Evolutionary conservation across 2,888 invertebrate species (phyloP).

Genomic region (Camptogramma bilineatum): DNA sequence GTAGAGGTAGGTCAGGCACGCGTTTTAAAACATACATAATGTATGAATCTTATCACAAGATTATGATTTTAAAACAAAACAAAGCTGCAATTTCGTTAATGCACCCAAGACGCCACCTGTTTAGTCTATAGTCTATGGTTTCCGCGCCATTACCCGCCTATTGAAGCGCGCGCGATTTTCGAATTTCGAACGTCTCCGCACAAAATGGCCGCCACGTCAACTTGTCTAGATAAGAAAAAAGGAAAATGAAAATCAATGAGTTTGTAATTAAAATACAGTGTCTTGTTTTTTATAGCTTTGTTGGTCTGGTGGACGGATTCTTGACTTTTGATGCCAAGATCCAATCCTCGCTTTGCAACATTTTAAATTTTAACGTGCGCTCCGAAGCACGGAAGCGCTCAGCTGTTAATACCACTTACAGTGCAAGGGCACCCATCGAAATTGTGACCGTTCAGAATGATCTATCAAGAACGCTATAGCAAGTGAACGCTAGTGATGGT

Average conservation of each 20-base stretch:
- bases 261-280: slow-evolving; percentile 9
- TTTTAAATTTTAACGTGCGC: too few relatives aligned
- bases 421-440: too few relatives aligned
- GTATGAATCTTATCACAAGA: background rate
- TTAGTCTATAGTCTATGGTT: slow-evolving; percentile 71
- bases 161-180: slow-evolving; percentile 73
- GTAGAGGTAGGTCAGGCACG: too few relatives aligned
- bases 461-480: too few relatives aligned
- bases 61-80: slow-evolving; percentile 18
- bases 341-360: too few relatives aligned
- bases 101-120: slow-evolving; percentile 60
- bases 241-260: slow-evolving; percentile 22
- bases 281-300: background rate
- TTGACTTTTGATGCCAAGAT: too few relatives aligned
- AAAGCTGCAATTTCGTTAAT: slow-evolving; percentile 31
- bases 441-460: too few relatives aligned
- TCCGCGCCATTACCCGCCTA: slow-evolving; percentile 74
- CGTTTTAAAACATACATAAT: background rate
- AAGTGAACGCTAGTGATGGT: too few relatives aligned
- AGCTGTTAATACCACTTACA: too few relatives aligned
- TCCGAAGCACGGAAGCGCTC: too few relatives aligned
- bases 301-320: too few relatives aligned
- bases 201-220: slow-evolving; percentile 68
- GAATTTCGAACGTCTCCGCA: slow-evolving; percentile 68
- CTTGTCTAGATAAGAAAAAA: slow-evolving; percentile 53